phyloP scores from a whole-genome alignment of 2,888 invertebrate species.

The Pollenia angustigena region DNA sequence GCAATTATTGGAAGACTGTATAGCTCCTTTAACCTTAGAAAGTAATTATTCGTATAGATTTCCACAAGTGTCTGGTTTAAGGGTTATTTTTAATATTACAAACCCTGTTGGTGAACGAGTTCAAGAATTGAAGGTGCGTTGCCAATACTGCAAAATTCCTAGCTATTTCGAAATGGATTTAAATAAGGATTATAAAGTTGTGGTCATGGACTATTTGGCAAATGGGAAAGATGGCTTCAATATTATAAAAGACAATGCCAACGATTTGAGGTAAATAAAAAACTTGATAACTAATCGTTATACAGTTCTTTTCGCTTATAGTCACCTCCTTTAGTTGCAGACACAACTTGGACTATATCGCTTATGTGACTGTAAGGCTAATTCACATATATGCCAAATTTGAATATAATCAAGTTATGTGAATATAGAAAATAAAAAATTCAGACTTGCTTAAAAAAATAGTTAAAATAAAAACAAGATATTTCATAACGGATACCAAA shows the following conservation, averaged over 20 bases:
- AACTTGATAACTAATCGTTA: too few relatives aligned
- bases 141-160: conserved; percentile 88
- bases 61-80: conserved; percentile 86
- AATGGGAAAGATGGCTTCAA: conserved; percentile 89
- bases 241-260: conserved; percentile 82
- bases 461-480: too few relatives aligned
- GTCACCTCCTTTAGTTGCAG: too few relatives aligned
- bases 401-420: too few relatives aligned
- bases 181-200: conserved; percentile 86
- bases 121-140: conserved; percentile 85
- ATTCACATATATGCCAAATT: too few relatives aligned
- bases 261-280: conserved; percentile 77
- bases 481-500: too few relatives aligned
- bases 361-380: too few relatives aligned
- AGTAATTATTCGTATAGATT: conserved; percentile 76
- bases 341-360: too few relatives aligned
- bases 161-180: conserved; percentile 86
- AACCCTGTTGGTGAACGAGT: conserved; percentile 86
- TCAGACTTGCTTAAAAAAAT: too few relatives aligned
- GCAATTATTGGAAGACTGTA: conserved; percentile 87
- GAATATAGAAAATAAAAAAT: too few relatives aligned
- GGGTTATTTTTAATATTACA: conserved; percentile 85
- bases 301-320: too few relatives aligned
- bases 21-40: conserved; percentile 78
- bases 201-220: conserved; percentile 87